Evolutionary conservation across 2,113 vertebrate genomes (phyloP).

Genomic region (Struthio camelus): DNA sequence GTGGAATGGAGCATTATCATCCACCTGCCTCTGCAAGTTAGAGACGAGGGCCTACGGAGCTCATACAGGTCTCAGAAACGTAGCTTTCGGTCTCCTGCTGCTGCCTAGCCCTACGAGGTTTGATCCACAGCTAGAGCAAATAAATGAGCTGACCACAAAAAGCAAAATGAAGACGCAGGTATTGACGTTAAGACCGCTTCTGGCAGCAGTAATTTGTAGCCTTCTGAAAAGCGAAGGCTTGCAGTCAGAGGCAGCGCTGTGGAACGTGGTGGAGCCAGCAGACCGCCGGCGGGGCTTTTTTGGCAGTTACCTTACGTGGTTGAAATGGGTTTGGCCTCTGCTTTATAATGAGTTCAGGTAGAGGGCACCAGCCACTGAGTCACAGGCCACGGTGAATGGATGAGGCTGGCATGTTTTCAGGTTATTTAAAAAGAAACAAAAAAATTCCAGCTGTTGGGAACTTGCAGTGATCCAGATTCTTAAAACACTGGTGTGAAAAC

Average conservation of each 20-base stretch:
- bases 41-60: background rate
- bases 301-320: background rate
- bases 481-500: background rate
- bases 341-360: background rate
- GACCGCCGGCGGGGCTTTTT: background rate
- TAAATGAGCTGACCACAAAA: background rate
- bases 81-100: background rate
- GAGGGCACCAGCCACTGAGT: background rate
- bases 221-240: background rate
- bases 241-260: background rate
- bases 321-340: background rate
- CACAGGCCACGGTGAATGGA: background rate
- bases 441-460: background rate
- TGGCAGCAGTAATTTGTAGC: background rate
- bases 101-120: background rate
- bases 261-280: background rate
- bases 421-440: background rate
- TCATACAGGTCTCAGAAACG: background rate
- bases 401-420: background rate
- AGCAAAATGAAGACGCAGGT: background rate
- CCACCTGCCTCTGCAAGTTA: background rate
- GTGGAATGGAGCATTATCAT: accelerated
- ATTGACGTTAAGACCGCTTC: background rate
- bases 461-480: background rate
- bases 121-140: background rate